phyloP scores from a whole-genome alignment of 2,888 invertebrate species.

The Ariolimax columbianus region DNA sequence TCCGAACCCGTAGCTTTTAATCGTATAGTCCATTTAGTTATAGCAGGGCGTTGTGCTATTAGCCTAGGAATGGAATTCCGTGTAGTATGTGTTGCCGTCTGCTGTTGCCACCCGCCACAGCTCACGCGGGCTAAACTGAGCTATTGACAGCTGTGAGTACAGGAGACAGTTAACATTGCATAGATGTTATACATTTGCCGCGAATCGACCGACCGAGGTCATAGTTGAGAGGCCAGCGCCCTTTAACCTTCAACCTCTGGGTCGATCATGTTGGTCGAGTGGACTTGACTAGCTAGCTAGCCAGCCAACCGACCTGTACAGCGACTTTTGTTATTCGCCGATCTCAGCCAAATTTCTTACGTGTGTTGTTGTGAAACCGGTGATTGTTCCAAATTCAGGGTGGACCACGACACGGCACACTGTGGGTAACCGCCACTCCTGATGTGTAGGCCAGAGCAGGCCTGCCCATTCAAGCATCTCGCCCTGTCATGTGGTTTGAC shows the following conservation, averaged over 20 bases:
- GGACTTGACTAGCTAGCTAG: not conserved
- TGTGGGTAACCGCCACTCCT: not conserved
- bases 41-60: too few species aligned
- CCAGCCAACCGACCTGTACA: not conserved
- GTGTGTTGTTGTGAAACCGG: not conserved
- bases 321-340: not conserved
- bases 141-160: not conserved
- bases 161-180: not conserved
- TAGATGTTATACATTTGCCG: not conserved
- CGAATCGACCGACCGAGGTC: not conserved
- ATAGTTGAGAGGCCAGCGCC: not conserved
- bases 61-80: too few species aligned
- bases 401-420: not conserved
- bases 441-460: not conserved
- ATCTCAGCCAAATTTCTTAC: not conserved
- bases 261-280: not conserved
- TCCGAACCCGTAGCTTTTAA: too few species aligned
- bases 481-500: slow-evolving; percentile 30
- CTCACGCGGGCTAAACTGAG: not conserved
- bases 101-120: too few species aligned
- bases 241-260: not conserved
- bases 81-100: too few species aligned
- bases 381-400: not conserved
- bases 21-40: too few species aligned
- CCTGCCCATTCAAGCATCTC: not conserved